phyloP scores from a whole-genome alignment of 2,113 vertebrate species.

The Seriola quinqueradiata region DNA sequence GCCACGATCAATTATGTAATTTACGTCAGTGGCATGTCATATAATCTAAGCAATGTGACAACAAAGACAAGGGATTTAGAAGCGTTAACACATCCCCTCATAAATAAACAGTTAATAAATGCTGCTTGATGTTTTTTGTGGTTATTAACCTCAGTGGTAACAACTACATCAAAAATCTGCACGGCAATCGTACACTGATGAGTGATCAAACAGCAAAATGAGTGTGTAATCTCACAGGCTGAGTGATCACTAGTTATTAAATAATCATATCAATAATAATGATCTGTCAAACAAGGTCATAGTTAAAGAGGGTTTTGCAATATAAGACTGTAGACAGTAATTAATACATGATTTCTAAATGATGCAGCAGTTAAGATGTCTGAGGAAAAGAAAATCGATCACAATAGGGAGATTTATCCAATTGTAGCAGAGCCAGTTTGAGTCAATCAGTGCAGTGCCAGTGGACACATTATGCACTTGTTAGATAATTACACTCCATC shows the following conservation, averaged over 20 bases:
- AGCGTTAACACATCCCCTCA: not conserved
- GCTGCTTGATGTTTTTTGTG: not conserved
- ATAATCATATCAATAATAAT: not conserved
- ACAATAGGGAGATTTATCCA: conserved; percentile 38
- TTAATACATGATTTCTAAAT: not conserved
- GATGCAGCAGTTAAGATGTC: not conserved
- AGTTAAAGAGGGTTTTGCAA: conserved; percentile 1
- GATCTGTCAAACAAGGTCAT: conserved; percentile 6
- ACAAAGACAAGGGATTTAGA: conserved; percentile 23
- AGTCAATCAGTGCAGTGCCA: conserved; percentile 48
- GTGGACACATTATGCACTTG: conserved; percentile 56
- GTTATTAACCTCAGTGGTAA: not conserved
- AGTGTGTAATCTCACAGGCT: conserved; percentile 11
- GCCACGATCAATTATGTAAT: conserved; percentile 5
- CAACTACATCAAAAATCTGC: not conserved
- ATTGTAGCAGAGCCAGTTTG: conserved; percentile 35
- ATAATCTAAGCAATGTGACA: conserved; percentile 22
- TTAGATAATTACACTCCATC: conserved; percentile 67
- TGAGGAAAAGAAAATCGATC: conserved; percentile 25
- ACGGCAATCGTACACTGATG: conserved; percentile 14
- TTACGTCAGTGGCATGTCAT: conserved; percentile 6
- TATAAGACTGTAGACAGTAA: not conserved
- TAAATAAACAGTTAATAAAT: conserved; percentile 23
- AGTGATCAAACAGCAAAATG: conserved; percentile 20
- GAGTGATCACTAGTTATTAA: conserved; percentile 6